Percentiles rank a stretch among this genome's conserved stretches.
Conservation (phyloP, 2,888 invertebrate species). For the Polyommatus iphigenia region DNA sequence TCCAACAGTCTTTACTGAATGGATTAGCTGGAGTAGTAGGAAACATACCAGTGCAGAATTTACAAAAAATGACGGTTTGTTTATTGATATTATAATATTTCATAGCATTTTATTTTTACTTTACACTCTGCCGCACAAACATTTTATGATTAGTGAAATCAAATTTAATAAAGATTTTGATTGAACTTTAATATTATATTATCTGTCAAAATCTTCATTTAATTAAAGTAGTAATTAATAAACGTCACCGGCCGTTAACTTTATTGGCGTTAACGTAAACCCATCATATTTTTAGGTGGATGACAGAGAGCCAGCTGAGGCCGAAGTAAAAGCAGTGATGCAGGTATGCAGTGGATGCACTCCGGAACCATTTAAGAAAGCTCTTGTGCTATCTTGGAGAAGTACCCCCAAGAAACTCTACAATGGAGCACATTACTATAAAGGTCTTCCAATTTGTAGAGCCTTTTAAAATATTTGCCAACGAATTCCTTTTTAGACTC, state of each 20-base stretch:
- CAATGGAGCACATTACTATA: conserved; percentile 85
- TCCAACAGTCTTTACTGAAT: conserved; percentile 78
- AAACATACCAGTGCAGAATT: conserved; percentile 80
- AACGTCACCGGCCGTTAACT: conserved; percentile 43
- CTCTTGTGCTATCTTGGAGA: conserved; percentile 89
- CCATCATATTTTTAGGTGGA: conserved; percentile 74
- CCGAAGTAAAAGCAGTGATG: conserved; percentile 90
- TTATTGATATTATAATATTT: background rate
- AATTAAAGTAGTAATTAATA: background rate
- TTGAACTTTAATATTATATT: too few species aligned
- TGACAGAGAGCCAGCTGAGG: conserved; percentile 90
- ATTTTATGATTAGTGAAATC: too few species aligned
- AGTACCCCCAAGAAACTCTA: conserved; percentile 85
- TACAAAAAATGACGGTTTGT: conserved; percentile 82
- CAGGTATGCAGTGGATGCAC: conserved; percentile 87
- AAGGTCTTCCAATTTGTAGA: conserved; percentile 83
- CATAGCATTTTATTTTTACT: too few species aligned
- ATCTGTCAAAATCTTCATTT: too few species aligned
- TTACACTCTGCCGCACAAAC: too few species aligned
- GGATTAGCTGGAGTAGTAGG: conserved; percentile 87
- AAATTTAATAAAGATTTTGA: too few species aligned
- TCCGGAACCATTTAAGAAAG: conserved; percentile 89
- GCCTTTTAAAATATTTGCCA: conserved; percentile 68
- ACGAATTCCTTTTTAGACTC: background rate
- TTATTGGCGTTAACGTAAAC: conserved; percentile 39